A percentile compares a stretch with the other conserved stretches of the same genome.
Conservation (phyloP, 2,888 invertebrate genomes). For the Apoderus coryli region DNA sequence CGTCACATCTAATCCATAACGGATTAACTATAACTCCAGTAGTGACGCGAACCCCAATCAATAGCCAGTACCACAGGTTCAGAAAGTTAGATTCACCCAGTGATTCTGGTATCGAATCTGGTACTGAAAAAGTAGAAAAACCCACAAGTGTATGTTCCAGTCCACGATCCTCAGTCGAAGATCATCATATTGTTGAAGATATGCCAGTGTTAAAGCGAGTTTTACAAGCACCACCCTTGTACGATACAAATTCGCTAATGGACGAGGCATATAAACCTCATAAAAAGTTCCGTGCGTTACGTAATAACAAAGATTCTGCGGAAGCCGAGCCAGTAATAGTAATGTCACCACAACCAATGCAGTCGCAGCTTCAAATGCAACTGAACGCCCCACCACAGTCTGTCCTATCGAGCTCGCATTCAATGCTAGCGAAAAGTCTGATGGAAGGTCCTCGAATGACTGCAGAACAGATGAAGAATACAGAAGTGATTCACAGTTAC, state of each 20-base stretch:
- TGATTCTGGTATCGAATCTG: constrained; percentile 87
- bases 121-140: constrained; percentile 75
- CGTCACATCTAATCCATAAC: constrained; percentile 56
- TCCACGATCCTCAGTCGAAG: constrained; percentile 71
- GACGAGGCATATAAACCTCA: constrained; percentile 92
- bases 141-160: constrained; percentile 72
- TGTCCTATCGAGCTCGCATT: constrained; percentile 72
- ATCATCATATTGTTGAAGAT: constrained; percentile 65
- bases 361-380: constrained; percentile 25
- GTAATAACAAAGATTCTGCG: constrained; percentile 56
- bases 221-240: constrained; percentile 80
- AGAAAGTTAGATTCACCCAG: constrained; percentile 82
- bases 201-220: constrained; percentile 91
- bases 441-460: constrained; percentile 92
- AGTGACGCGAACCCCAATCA: constrained; percentile 37
- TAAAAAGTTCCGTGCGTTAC: constrained; percentile 82
- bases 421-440: constrained; percentile 75
- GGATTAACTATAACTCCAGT: constrained; percentile 62
- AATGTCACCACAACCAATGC: constrained; percentile 27
- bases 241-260: constrained; percentile 82
- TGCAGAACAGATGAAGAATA: constrained; percentile 81
- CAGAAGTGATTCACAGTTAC: constrained; percentile 84
- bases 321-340: constrained; percentile 55
- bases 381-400: constrained; percentile 33
- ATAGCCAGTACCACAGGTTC: constrained; percentile 42